A percentile compares a stretch with the other conserved stretches of the same genome.
Evolutionary conservation across 1,140 invertebrate species (phyloP).

Genomic region (Varroa destructor): DNA sequence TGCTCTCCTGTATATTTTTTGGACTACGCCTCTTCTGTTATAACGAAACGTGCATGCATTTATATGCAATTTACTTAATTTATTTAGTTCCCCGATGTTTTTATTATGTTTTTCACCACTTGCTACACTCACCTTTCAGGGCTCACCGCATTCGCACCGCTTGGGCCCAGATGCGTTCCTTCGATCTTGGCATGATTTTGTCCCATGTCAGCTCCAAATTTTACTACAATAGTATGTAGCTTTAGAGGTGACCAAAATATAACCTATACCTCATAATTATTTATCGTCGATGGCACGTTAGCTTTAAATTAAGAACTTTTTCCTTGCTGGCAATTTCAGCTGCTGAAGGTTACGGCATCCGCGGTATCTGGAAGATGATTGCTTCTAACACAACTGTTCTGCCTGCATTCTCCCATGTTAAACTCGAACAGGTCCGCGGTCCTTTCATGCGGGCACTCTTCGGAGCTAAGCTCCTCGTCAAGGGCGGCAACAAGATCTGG

Average conservation of each 20-base stretch:
- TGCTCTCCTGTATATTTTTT: too few relatives aligned
- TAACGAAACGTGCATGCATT: too few relatives aligned
- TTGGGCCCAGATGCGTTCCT: constrained; percentile 15
- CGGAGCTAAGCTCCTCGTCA: constrained; percentile 24
- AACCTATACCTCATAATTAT: not conserved
- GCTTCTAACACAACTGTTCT: constrained; percentile 16
- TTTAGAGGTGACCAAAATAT: not conserved
- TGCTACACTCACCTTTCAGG: not conserved
- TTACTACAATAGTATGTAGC: constrained; percentile 13
- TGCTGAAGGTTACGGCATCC: not conserved
- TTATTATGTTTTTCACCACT: too few relatives aligned
- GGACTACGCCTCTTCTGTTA: too few relatives aligned
- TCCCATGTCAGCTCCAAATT: constrained; percentile 10
- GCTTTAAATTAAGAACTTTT: not conserved
- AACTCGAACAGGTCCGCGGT: constrained; percentile 9
- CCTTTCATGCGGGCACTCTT: constrained; percentile 12
- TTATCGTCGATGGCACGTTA: not conserved
- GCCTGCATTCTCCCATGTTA: constrained; percentile 1
- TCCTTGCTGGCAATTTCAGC: not conserved
- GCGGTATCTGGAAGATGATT: constrained; percentile 25
- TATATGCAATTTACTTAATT: too few relatives aligned
- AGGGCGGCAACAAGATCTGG: constrained; percentile 24
- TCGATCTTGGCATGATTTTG: constrained; percentile 18
- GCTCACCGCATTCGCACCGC: constrained; percentile 23
- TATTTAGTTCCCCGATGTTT: too few relatives aligned